phyloP scores from a whole-genome alignment of 2,888 invertebrate species.

The Mechanitis messenoides region DNA sequence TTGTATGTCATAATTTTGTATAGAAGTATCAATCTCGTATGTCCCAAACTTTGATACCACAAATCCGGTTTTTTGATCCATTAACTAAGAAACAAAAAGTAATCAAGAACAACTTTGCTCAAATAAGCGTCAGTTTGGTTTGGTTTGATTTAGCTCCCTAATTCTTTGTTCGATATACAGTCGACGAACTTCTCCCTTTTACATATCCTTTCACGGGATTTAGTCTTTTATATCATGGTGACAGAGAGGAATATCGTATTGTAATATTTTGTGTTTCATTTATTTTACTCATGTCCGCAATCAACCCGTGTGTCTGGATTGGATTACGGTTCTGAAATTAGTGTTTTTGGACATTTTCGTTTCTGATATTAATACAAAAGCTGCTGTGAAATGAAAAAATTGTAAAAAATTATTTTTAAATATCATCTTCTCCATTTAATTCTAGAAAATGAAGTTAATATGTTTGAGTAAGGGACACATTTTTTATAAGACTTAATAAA shows the following conservation, averaged over 20 bases:
- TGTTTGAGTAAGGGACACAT: too few relatives aligned
- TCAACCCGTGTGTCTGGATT: conserved; percentile 18
- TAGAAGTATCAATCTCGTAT: not conserved
- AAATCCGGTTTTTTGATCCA: conserved; percentile 9
- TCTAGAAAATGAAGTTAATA: too few relatives aligned
- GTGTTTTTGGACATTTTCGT: conserved; percentile 13
- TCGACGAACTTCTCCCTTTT: not conserved
- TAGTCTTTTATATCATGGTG: conserved; percentile 6
- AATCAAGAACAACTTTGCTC: conserved; percentile 16
- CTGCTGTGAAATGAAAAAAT: not conserved
- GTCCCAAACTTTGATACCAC: not conserved
- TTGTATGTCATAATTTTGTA: too few relatives aligned
- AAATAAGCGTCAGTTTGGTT: conserved; percentile 19
- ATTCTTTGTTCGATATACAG: conserved; percentile 16
- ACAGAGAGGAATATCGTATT: conserved; percentile 6
- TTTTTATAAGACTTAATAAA: too few relatives aligned
- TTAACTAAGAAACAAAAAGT: conserved; percentile 17
- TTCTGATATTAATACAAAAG: not conserved
- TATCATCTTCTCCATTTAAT: too few relatives aligned
- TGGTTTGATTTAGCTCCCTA: conserved; percentile 19
- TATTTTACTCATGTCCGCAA: conserved; percentile 22
- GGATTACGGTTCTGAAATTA: conserved; percentile 18
- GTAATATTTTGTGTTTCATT: conserved; percentile 5
- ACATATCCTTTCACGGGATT: conserved; percentile 5
- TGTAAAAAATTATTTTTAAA: too few relatives aligned